Evolutionary conservation across 1,140 invertebrate species (phyloP).

Genomic region (Elysia chlorotica): DNA sequence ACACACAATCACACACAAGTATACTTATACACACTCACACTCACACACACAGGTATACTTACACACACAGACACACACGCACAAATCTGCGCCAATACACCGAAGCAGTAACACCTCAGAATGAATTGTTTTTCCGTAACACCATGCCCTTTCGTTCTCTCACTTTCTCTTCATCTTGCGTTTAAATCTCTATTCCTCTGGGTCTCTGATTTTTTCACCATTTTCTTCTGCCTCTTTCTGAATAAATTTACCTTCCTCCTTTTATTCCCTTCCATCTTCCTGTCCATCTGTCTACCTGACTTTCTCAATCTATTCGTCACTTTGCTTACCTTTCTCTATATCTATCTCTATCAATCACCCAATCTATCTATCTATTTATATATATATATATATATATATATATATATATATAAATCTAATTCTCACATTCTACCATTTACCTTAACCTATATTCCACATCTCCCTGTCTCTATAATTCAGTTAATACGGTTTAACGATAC

Average conservation of each 20-base stretch:
- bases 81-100: background rate
- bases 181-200: background rate
- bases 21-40: constrained; percentile 3
- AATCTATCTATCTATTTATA: too few relatives aligned
- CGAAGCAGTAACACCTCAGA: background rate
- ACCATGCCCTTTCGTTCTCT: too few relatives aligned
- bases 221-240: background rate
- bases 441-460: too few relatives aligned
- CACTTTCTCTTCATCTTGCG: too few relatives aligned
- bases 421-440: too few relatives aligned
- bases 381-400: too few relatives aligned
- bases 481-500: too few relatives aligned
- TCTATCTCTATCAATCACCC: background rate
- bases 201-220: background rate
- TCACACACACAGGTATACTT: background rate
- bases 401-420: too few relatives aligned
- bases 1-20: constrained; percentile 5
- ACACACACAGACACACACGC: background rate
- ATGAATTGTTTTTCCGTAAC: background rate
- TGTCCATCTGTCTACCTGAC: background rate
- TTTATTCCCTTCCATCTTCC: too few relatives aligned
- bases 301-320: background rate
- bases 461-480: too few relatives aligned
- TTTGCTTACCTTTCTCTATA: background rate
- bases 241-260: too few relatives aligned